Evolutionary conservation across 2,888 invertebrate species (phyloP).

Genomic region (Leptopilina syphax): DNA sequence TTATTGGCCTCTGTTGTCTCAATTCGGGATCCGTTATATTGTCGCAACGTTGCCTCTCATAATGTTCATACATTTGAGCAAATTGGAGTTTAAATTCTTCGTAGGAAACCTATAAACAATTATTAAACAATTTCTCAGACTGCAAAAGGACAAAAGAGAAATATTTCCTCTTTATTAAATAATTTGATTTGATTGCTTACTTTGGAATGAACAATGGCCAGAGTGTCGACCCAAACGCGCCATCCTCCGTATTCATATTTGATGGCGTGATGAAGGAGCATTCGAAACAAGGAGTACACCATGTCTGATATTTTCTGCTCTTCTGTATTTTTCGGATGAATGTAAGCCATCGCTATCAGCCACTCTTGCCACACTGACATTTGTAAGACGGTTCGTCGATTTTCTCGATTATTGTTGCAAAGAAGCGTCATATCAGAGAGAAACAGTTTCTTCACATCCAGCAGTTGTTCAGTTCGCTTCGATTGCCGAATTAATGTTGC

Average conservation of each 20-base stretch:
- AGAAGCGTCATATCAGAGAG: constrained; percentile 98
- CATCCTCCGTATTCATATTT: constrained; percentile 99
- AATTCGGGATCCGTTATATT: constrained; percentile 97
- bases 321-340: constrained; percentile 96
- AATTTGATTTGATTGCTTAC: constrained; percentile 78
- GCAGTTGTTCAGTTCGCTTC: constrained; percentile 92
- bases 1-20: constrained; percentile 94
- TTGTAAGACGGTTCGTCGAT: constrained; percentile 96
- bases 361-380: constrained; percentile 99
- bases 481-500: constrained; percentile 98
- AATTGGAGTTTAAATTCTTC: constrained; percentile 99
- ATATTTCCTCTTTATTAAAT: too few species aligned
- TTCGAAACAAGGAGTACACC: constrained; percentile 98
- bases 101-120: constrained; percentile 88
- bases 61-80: constrained; percentile 98
- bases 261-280: constrained; percentile 98
- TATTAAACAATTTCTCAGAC: constrained; percentile 21
- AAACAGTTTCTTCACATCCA: constrained; percentile 97
- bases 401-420: constrained; percentile 98
- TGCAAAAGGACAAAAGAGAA: background rate
- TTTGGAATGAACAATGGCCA: constrained; percentile 99
- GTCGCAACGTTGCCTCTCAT: constrained; percentile 94
- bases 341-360: constrained; percentile 99
- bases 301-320: constrained; percentile 98
- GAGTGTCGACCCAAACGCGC: constrained; percentile 99